Base-by-base conservation (phyloP, 1,140 invertebrate genomes). In the Thaumetopoea pityocampa region DNA sequence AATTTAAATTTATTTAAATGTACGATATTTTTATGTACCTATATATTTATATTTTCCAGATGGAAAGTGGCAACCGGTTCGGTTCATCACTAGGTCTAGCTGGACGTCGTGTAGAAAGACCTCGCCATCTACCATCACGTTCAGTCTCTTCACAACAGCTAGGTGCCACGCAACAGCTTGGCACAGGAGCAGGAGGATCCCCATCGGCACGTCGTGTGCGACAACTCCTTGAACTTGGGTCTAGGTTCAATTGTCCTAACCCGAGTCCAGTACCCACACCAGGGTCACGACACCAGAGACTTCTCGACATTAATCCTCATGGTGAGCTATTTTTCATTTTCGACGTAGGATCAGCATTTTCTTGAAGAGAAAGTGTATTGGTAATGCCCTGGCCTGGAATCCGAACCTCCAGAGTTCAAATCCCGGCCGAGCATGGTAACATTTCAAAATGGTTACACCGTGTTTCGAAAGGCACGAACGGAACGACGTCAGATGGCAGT, bases 231-330 rank as follows among this genome's bases (percentile, higher is more conserved):
- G 94, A 96, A 44, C 80, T 94, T 24, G 90, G 88, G 6, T 86
- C 88, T 1, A 84, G 88, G 10, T 86, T 85, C 30, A 88, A 84
- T 7, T 86, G 86, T 23, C 86, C 87, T 4, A 87, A 88, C 43
- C 90, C 90, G 9, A 91, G 88, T 77, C 90, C 88, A 15, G 91
- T 88, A 40, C 91, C 86, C 11, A 94, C 90, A 62, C 93, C 89
- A 9, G 91, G 91, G 34, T 91, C 92, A 2, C 91, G 93, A 12
- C 88, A 93, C 60, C 92, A 93, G 17, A 88, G 93, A 67, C 90
- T 94, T 69, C 87, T 96, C 58, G 94, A 95, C 77, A 95, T 96
- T 60, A 95, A 96, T 88, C 93, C 94, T 63, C 93, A 93, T 72
- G 91, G 91, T 92, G 54, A 69, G 54, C n/a, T n/a, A n/a, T n/a